Evolutionary conservation across 2,797 vertebrate genomes (phyloP).

Genomic region (Xiphorhynchus erythropygius): DNA sequence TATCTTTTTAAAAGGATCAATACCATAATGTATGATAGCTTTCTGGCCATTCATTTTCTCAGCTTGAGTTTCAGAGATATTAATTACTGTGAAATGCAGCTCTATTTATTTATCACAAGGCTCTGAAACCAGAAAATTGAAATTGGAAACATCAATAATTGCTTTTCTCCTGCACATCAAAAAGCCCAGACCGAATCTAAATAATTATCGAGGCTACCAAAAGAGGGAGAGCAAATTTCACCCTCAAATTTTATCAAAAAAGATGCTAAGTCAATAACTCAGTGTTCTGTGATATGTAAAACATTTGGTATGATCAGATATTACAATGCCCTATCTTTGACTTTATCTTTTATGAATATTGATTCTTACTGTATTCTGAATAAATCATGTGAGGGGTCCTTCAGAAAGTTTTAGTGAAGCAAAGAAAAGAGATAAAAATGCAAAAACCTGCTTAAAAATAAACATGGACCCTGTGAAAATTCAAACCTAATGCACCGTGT

Average conservation of each 20-base stretch:
- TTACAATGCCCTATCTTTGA: background rate
- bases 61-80: background rate
- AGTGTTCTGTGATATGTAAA: constrained; percentile 42
- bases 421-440: background rate
- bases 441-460: constrained; percentile 6
- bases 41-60: background rate
- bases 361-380: background rate
- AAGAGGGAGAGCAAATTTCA: constrained; percentile 18
- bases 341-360: constrained; percentile 36
- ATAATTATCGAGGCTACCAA: background rate
- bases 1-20: background rate
- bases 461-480: background rate
- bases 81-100: constrained; percentile 14
- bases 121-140: constrained; percentile 9
- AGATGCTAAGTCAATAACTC: background rate
- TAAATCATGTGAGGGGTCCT: background rate
- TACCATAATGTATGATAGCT: background rate
- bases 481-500: background rate
- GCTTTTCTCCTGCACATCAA: constrained; percentile 17
- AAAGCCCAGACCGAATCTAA: background rate
- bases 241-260: background rate
- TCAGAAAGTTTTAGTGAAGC: background rate
- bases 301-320: constrained; percentile 25
- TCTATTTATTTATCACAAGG: constrained; percentile 32
- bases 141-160: constrained; percentile 30